Evolutionary conservation across 2,888 invertebrate species (phyloP), one percentile per base, ranked within the genome.

Genomic region (Tinea trinotella): DNA sequence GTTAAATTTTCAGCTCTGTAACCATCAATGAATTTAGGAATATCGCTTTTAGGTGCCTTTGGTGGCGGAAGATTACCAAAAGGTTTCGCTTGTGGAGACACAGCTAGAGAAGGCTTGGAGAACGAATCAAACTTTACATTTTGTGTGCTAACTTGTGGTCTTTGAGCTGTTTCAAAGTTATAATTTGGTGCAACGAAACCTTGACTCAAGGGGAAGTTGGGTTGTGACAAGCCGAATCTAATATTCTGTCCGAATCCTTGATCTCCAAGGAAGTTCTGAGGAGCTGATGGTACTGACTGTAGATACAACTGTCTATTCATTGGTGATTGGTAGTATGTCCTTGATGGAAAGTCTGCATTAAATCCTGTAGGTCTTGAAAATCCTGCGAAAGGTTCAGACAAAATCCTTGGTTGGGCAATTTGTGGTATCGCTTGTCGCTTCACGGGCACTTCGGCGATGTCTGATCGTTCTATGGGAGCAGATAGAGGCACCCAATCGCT

Each of bases 401-500:
- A 63, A 61, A 85, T 82, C 56, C 85, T 77, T 0, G 85, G 85
- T 63, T 85, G 83, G 10, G 85, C 85, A 12, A 83, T 66, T 63
- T 85, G 83, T 10, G 84, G 85, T 12, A 83, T 66, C 1, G 82
- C 75, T 65, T 85, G 85, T 59, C 82, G 69, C 58, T 82, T 84
- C 53, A 75, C 70, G 1, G 36, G 50, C 17, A n/a, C 12, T 54
- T 69, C 77, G 3, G 74, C 66, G 15, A 63, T 57, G 19, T 35
- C 17, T 3, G 48, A 34, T 59, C 67, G 68, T 20, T 81, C 78
- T 5, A 74, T 60, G 3, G 85, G 81, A 1, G 70, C 74, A 1
- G 75, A 58, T 0, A 85, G 64, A 0, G 85, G 85, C 9, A 84
- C 77, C 85, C 85, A 85, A 67, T 85, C 85, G 58, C 80, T 68